A percentile compares a stretch with the other conserved stretches of the same genome.
These are phyloP conservation scores for Drosophila antonietae DNA, from an alignment of 2,888 invertebrate genomes.

Conservation along the genomic window DNA sequence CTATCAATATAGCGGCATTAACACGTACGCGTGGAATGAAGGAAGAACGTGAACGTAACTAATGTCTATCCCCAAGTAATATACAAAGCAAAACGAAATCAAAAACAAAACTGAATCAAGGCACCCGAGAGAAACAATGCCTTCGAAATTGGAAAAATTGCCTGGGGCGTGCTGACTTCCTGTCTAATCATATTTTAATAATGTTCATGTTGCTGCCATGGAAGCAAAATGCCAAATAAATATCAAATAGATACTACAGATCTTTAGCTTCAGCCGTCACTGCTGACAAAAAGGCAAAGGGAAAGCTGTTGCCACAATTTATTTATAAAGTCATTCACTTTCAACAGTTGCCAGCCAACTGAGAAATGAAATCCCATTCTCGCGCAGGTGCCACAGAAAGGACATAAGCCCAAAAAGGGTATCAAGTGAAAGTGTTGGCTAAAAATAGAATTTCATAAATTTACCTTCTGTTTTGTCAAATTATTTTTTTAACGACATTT, in stretches of 20 bases:
- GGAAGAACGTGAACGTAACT: conserved; percentile 70
- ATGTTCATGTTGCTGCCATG: conserved; percentile 21
- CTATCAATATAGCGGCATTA: conserved; percentile 77
- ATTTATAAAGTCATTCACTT: conserved; percentile 58
- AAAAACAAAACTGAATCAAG: conserved; percentile 2
- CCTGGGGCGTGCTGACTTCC: conserved; percentile 31
- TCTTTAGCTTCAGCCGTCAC: conserved; percentile 23
- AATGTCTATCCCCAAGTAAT: conserved; percentile 29
- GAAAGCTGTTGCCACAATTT: conserved; percentile 49
- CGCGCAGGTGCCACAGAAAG: conserved; percentile 20
- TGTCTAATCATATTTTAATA: conserved; percentile 58
- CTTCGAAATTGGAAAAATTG: conserved; percentile 28
- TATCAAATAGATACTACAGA: conserved; percentile 42
- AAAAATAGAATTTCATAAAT: conserved; percentile 19
- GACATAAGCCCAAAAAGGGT: conserved; percentile 14
- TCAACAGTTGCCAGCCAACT: conserved; percentile 15
- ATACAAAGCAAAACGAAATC: conserved; percentile 14
- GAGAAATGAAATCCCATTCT: conserved; percentile 18
- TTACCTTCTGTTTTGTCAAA: background rate
- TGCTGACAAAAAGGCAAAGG: conserved; percentile 20
- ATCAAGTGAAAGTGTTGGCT: conserved; percentile 3
- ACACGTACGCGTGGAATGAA: conserved; percentile 68
- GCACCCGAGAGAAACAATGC: conserved; percentile 3
- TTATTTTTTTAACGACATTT: background rate
- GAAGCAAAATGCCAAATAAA: conserved; percentile 55